Evolutionary conservation across 2,113 vertebrate genomes (phyloP), one percentile per base, ranked within the genome.

Genomic region (Lepus timidus): DNA sequence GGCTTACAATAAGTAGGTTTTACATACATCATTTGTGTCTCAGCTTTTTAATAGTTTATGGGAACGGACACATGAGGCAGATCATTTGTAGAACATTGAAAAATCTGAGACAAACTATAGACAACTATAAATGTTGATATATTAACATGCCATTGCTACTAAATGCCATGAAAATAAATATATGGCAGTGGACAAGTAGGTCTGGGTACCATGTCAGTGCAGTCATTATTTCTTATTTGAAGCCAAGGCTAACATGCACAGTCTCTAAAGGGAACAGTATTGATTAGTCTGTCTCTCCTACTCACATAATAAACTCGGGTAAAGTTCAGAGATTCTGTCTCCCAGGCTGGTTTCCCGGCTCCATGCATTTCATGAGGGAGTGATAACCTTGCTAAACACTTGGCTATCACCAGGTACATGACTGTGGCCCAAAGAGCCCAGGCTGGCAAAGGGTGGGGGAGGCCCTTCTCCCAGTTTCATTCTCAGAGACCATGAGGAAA

Each of bases 321-420:
- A 95, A 97, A 97, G 87, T 96, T 97, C 81, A 92, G 51, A 67
- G 83, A 89, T 86, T 14, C 65, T 89, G 80, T 94, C 67, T 95
- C 92, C 55, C 29, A 71, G 14, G 31, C 25, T 89, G 44, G 62
- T 94, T 88, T 96, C 81, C 4, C 0, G 2, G 81, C 51, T 90
- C 51, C 29, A 92, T 73, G 85, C 9, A 85, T 91, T 96, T 93
- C 49, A 29, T 74, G 52, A 83, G 70, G 70, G 89, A 96, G 62
- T 88, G 62, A 96, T 92, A 91, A 85, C 65, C 70, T 86, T 94
- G 91, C 29, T 89, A 89, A 76, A 91, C 49, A 88, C 73, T 96
- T 51, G 8, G 55, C n/a, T 51, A 61, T 94, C 31, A 93, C 71
- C 31, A 67, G 36, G 61, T 82, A 64, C 16, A 16, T 93, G 19